A percentile compares a stretch with the other conserved stretches of the same genome.
These are phyloP conservation scores for Apostichopus japonicus DNA, from an alignment of 35 echinoderm and acorn worm species.

Conservation along the genomic window DNA sequence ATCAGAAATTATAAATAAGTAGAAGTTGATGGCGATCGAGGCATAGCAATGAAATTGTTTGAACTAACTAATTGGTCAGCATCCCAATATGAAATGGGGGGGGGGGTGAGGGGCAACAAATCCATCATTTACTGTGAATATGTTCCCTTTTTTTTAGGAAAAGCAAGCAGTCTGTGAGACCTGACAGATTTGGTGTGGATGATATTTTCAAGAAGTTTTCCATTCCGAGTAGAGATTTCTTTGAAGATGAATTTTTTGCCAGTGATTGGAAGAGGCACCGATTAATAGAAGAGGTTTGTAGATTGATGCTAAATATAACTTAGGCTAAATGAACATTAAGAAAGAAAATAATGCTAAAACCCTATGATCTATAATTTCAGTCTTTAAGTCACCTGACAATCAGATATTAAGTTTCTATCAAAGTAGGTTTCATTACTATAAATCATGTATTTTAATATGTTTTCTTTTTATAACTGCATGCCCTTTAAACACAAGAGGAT, in stretches of 20 bases:
- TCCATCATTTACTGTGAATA: not conserved
- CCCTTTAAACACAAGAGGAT: no score
- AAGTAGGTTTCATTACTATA: no score
- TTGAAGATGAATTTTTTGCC: conserved; percentile 51
- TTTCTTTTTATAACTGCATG: no score
- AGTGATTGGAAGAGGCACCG: conserved; percentile 42
- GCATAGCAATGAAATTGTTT: not conserved
- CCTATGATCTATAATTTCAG: no score
- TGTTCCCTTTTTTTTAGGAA: not conserved
- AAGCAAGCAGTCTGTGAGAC: not conserved
- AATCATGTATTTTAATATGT: no score
- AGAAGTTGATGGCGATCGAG: no score
- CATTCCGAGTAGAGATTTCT: conserved; percentile 22
- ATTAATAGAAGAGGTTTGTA: conserved; percentile 30
- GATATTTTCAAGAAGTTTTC: conserved; percentile 29
- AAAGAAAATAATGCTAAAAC: no score
- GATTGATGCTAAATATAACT: no score
- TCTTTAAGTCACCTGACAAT: no score
- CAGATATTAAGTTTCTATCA: no score
- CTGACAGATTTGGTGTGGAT: conserved; percentile 22
- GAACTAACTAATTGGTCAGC: not conserved
- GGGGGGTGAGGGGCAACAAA: not conserved
- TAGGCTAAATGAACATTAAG: no score
- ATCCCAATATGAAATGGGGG: not conserved
- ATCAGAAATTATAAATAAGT: no score